phyloP scores from a whole-genome alignment of 2,888 invertebrate genomes.

The Monochamus alternatus region DNA sequence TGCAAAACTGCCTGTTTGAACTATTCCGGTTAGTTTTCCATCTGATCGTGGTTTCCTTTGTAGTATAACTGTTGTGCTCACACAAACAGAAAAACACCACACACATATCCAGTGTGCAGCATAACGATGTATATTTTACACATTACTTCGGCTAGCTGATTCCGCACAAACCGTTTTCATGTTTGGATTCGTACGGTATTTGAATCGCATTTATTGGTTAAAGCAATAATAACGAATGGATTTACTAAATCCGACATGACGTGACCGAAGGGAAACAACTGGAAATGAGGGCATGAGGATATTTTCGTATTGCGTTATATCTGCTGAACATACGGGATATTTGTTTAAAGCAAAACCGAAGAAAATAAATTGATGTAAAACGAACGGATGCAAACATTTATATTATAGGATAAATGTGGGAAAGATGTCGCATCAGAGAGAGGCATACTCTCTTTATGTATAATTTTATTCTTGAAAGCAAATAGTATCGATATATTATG shows the following conservation, averaged over 20 bases:
- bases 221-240: slow-evolving; percentile 2
- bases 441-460: too few relatives aligned
- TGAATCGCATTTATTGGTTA: slow-evolving; percentile 13
- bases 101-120: not conserved
- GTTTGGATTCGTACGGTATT: not conserved
- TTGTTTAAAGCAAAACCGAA: too few relatives aligned
- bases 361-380: too few relatives aligned
- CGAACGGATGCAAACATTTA: too few relatives aligned
- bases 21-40: not conserved
- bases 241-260: not conserved
- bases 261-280: slow-evolving; percentile 4
- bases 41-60: not conserved
- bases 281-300: not conserved
- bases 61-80: not conserved
- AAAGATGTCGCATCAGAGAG: too few relatives aligned
- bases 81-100: not conserved
- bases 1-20: not conserved
- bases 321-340: too few relatives aligned
- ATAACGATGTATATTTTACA: not conserved
- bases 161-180: not conserved
- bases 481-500: too few relatives aligned
- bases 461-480: too few relatives aligned
- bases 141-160: slow-evolving; percentile 7
- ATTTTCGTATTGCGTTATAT: not conserved
- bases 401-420: too few relatives aligned